These are phyloP conservation scores for Gisinianus flammeolus DNA, from an alignment of 2,888 invertebrate species.

Conservation along the genomic window DNA sequence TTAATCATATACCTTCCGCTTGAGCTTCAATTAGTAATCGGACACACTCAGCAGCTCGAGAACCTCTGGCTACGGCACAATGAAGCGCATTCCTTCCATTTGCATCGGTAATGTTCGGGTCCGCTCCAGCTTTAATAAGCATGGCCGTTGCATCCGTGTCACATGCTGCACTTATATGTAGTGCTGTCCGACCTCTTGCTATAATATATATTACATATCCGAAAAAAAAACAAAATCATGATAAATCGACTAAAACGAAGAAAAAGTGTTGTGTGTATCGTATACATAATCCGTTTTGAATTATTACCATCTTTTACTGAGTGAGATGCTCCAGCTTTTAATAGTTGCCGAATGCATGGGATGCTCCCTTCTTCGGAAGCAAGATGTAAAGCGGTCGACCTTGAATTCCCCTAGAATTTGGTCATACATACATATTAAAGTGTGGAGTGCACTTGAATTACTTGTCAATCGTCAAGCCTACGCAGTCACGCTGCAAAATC, in stretches of 20 bases:
- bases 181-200: slow-evolving; percentile 55
- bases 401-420: slow-evolving; percentile 47
- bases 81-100: slow-evolving; percentile 82
- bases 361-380: slow-evolving; percentile 77
- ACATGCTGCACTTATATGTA: slow-evolving; percentile 66
- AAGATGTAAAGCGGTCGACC: slow-evolving; percentile 78
- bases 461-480: too few species aligned
- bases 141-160: slow-evolving; percentile 77
- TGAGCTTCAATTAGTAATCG: slow-evolving; percentile 65
- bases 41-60: slow-evolving; percentile 74
- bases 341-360: slow-evolving; percentile 74
- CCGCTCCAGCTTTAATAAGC: slow-evolving; percentile 71
- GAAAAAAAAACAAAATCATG: slow-evolving; percentile 2
- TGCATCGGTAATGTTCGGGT: slow-evolving; percentile 71
- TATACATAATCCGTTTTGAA: too few species aligned
- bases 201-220: not conserved
- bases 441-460: too few species aligned
- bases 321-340: slow-evolving; percentile 78
- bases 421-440: too few species aligned
- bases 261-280: not conserved
- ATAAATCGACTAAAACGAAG: not conserved
- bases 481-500: too few species aligned
- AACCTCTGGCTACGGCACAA: slow-evolving; percentile 82
- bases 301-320: slow-evolving; percentile 70
- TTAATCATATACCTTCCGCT: slow-evolving; percentile 52